Percentiles rank a stretch among this genome's conserved stretches.
phyloP scores from a whole-genome alignment of 2,113 vertebrate species.

The Bostrychus sinensis region DNA sequence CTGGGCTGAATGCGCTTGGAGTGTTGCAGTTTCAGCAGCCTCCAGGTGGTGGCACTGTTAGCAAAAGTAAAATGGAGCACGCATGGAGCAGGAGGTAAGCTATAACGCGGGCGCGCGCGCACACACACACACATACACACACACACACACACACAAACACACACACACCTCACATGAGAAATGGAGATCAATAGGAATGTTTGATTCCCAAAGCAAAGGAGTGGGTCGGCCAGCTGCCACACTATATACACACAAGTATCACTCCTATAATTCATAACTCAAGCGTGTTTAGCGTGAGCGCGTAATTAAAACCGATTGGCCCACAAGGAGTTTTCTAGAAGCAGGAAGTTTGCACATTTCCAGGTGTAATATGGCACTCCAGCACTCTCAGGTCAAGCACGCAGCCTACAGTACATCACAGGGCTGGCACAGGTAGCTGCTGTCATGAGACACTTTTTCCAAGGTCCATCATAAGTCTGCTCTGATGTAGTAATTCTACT shows the following conservation, averaged over 20 bases:
- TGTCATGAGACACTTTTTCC: conserved; percentile 64
- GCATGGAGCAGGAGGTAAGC: conserved; percentile 27
- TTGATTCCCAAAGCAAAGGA: conserved; percentile 65
- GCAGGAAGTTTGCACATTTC: conserved; percentile 51
- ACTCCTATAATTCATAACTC: conserved; percentile 69
- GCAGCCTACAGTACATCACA: not conserved
- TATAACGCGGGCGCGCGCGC: conserved; percentile 20
- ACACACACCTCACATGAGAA: conserved; percentile 40
- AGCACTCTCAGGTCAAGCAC: not conserved
- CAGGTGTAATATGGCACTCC: conserved; percentile 35
- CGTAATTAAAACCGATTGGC: conserved; percentile 73
- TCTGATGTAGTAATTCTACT: conserved; percentile 11
- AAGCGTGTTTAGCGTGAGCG: conserved; percentile 55
- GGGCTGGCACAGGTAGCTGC: conserved; percentile 35
- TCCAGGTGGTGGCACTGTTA: conserved; percentile 69
- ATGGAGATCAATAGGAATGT: conserved; percentile 77
- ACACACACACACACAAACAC: conserved; percentile 4
- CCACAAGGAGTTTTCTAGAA: conserved; percentile 45
- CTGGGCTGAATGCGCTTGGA: not conserved
- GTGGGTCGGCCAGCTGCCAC: conserved; percentile 64
- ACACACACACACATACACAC: not conserved
- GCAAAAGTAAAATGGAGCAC: conserved; percentile 48
- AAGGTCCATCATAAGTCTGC: conserved; percentile 13
- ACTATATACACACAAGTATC: conserved; percentile 39
- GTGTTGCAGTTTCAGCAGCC: conserved; percentile 23